Base-by-base conservation (phyloP, 2,888 invertebrate species). In the Aporophyla nigra region DNA sequence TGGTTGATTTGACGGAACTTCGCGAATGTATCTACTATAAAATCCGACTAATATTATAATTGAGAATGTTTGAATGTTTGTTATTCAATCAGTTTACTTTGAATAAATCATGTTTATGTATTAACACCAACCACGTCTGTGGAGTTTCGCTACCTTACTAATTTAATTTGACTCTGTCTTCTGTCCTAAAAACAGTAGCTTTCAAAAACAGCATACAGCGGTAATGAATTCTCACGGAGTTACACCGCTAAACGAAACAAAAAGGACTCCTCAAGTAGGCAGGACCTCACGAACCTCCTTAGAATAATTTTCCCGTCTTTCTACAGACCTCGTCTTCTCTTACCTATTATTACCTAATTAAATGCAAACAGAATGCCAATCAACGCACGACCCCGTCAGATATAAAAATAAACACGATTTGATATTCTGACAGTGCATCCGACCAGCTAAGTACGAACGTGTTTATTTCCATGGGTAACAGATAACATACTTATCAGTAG, bases 371-470 rank as follows among this genome's bases (percentile, higher is more conserved):
- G 80, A 83, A 80, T 83, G 56, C 70, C 68, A 80, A 83, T 83
- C 67, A 80, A 61, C 63, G 59, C 67, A 80, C 67, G 67, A 83
- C 46, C 58, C 54, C n/a, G 66, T 68, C 80, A 83, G 67, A 65
- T 68, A 80, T 83, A 83, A 83, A 83, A 83, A 83, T 83, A 83
- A 83, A 83, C 73, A 71, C 51, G 46, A 53, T 58, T 83, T 76
- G 14, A 80, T 74, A 83, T 83, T 83, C 83, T 16, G 46, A 16
- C 53, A 43, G 69, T 58, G 76, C 59, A 80, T 14, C 27, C 46
- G 43, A 68, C 59, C 46, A 19, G 46, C 61, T 9, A 66, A 58
- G 62, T 62, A 46, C 10, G 14, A 51, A 66, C 72, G 69, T 69
- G 54, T 66, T 66, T 61, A 69, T 53, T 54, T 74, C 59, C n/a